These are phyloP conservation scores for Burhinus bistriatus DNA, from an alignment of 2,113 vertebrate species.

Conservation along the genomic window DNA sequence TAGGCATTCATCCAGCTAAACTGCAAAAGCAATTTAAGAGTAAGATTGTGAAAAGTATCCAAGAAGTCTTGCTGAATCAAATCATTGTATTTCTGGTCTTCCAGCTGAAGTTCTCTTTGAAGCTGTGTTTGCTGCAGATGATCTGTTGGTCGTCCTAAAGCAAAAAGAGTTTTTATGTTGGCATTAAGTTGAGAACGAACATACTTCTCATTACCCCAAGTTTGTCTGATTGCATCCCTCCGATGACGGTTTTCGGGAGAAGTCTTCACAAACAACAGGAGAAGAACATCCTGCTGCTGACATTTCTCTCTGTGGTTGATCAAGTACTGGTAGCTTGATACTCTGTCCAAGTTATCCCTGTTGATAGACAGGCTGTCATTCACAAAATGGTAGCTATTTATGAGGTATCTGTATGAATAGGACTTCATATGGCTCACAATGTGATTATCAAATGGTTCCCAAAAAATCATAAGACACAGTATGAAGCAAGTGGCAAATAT, in stretches of 20 bases:
- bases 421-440: constrained; percentile 87
- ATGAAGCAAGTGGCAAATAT: constrained; percentile 81
- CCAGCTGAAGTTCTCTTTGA: constrained; percentile 74
- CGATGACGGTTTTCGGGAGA: constrained; percentile 81
- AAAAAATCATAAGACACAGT: constrained; percentile 83
- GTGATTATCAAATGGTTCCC: constrained; percentile 79
- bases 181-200: constrained; percentile 71
- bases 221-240: constrained; percentile 83
- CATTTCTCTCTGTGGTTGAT: constrained; percentile 86
- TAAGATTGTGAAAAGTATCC: constrained; percentile 94
- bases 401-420: constrained; percentile 88
- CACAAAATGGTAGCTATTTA: constrained; percentile 88
- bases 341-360: constrained; percentile 61
- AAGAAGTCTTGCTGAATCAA: constrained; percentile 90
- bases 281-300: constrained; percentile 77
- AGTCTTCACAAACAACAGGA: constrained; percentile 89
- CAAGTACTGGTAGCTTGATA: constrained; percentile 78
- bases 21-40: constrained; percentile 88
- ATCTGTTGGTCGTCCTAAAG: constrained; percentile 73
- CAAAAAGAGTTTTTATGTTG: constrained; percentile 86
- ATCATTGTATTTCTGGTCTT: constrained; percentile 78
- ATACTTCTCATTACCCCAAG: constrained; percentile 88
- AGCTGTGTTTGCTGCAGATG: neutral
- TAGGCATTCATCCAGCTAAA: constrained; percentile 86
- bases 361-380: constrained; percentile 78